Evolutionary conservation across 2,888 invertebrate species (phyloP), one percentile per base, ranked within the genome.

Genomic region (Graphium colonna): DNA sequence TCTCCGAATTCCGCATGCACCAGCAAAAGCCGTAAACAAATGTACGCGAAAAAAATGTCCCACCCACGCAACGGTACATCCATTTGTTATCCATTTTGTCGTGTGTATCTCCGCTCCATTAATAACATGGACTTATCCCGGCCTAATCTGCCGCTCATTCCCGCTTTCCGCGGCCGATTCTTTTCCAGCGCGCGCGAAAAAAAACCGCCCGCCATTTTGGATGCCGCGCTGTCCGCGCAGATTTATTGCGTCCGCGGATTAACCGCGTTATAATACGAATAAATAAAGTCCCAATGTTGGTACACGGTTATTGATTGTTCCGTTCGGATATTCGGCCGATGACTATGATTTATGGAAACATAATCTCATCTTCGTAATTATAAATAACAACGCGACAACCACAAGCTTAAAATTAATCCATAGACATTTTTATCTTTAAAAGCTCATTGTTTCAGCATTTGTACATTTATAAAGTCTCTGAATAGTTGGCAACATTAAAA

Each of bases 131-230:
- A 77, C 79, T 87, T 86, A 86, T 85, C 86, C 82, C 64, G 51
- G 69, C 75, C 84, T 88, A 87, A 88, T 88, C 87, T 84, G 75
- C 71, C 79, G 75, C 82, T 87, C 87, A 84, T 86, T 86, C 83
- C 84, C 79, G 80, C 82, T 84, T 86, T 88, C 86, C 86, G 80
- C 88, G 81, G 77, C 65, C 77, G 76, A 85, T 84, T 84, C 82
- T 86, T 87, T 75, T 86, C 79, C 33, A 7, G 33, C 78, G 79
- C 82, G 82, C 79, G 75, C 81, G 65, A 67, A 68, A 86, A n/a
- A 79, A 73, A 75, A 79, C 67, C 68, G 75, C 73, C n/a, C 75
- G 77, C 82, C 77, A 79, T 79, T 77, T 82, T 79, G 73, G 33
- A 47, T 46, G 36, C n/a, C 33, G 69, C 68, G 72, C 75, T 75